phyloP scores from a whole-genome alignment of 2,888 invertebrate genomes.

The Choreutis nemorana region DNA sequence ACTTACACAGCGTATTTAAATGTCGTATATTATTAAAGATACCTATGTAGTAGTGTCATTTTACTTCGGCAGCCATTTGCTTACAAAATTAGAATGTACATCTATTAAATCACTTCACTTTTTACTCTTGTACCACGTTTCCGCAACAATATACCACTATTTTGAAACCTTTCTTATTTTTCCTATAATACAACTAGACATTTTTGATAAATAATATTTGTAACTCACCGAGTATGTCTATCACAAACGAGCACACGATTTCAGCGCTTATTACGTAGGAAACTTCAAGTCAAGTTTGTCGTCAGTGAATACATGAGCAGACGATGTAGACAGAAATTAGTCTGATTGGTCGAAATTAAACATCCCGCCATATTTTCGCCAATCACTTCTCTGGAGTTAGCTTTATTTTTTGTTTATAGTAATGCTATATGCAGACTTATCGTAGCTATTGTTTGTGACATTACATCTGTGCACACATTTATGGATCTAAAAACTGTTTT shows the following conservation, averaged over 20 bases:
- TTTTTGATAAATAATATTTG: too few relatives aligned
- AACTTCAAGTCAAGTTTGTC: constrained; percentile 53
- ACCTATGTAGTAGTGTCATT: constrained; percentile 47
- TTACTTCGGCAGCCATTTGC: constrained; percentile 64
- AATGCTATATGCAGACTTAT: background rate
- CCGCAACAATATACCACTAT: too few relatives aligned
- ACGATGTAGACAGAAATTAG: constrained; percentile 34
- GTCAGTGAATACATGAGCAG: constrained; percentile 43
- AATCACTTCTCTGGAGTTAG: constrained; percentile 35
- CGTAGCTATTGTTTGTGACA: background rate
- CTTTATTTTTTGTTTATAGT: constrained; percentile 60
- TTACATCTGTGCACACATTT: constrained; percentile 40
- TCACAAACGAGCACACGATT: constrained; percentile 59
- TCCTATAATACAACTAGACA: too few relatives aligned
- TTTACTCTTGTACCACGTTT: too few relatives aligned
- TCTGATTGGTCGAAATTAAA: constrained; percentile 52
- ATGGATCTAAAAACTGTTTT: constrained; percentile 31
- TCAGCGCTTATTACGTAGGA: constrained; percentile 64
- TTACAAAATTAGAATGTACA: constrained; percentile 58
- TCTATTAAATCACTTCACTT: too few relatives aligned
- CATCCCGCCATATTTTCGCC: constrained; percentile 43
- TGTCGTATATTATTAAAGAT: too few relatives aligned
- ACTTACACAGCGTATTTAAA: too few relatives aligned
- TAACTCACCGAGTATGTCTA: constrained; percentile 53
- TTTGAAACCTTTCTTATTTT: too few relatives aligned